These are phyloP conservation scores for Drosophila stalkeri DNA, from an alignment of 2,888 invertebrate genomes.

Conservation along the genomic window DNA sequence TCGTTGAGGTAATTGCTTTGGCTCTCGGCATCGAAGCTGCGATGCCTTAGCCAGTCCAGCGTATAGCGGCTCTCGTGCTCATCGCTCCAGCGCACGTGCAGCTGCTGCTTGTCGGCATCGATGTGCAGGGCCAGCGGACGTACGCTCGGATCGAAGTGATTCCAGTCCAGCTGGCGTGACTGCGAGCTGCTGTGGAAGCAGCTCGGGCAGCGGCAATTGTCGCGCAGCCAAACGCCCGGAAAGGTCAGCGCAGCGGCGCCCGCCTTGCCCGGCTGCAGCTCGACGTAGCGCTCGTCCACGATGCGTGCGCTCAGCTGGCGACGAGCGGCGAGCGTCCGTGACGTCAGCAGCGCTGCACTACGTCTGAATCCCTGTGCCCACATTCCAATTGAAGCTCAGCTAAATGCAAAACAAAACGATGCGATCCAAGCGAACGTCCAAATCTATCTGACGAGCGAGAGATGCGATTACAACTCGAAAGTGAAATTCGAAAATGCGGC, in stretches of 20 bases:
- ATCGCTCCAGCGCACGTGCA: conserved; percentile 88
- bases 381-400: conserved; percentile 30
- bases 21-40: conserved; percentile 86
- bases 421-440: conserved; percentile 14
- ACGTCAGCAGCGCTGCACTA: background rate
- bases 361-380: conserved; percentile 37
- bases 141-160: conserved; percentile 86
- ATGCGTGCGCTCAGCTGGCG: conserved; percentile 65
- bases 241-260: conserved; percentile 84
- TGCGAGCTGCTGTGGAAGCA: conserved; percentile 89
- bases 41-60: conserved; percentile 87
- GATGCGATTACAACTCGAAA: conserved; percentile 17
- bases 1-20: conserved; percentile 86
- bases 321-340: background rate
- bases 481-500: conserved; percentile 20
- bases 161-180: conserved; percentile 88
- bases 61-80: conserved; percentile 87
- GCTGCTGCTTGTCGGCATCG: conserved; percentile 57
- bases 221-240: conserved; percentile 90
- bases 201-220: conserved; percentile 89
- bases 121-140: conserved; percentile 83
- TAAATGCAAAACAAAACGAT: background rate
- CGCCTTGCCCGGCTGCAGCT: conserved; percentile 50
- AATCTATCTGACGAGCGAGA: conserved; percentile 15
- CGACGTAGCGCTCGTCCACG: conserved; percentile 66